A percentile compares a stretch with the other conserved stretches of the same genome.
Evolutionary conservation across 2,797 vertebrate species (phyloP).

Genomic region (Clamator glandarius): DNA sequence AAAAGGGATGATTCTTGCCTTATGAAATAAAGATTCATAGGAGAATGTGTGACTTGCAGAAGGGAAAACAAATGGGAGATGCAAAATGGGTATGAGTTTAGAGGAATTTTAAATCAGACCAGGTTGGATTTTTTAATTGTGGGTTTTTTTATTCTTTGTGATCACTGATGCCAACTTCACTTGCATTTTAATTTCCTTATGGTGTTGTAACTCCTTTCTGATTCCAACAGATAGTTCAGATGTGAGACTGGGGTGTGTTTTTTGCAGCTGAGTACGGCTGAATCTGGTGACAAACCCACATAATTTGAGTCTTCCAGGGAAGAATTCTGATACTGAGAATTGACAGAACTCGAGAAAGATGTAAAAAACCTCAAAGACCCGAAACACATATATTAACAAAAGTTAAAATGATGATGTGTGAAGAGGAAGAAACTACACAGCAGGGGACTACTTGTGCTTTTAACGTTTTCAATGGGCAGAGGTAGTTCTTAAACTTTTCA

Average conservation of each 20-base stretch:
- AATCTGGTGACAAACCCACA: neutral
- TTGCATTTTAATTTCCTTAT: neutral
- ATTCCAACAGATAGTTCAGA: neutral
- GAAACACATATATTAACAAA: neutral
- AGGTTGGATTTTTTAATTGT: neutral
- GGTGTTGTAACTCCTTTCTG: neutral
- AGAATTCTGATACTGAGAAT: neutral
- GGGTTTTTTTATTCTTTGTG: neutral
- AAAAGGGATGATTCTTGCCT: neutral
- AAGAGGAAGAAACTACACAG: neutral
- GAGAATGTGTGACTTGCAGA: neutral
- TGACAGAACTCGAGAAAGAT: neutral
- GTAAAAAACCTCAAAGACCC: neutral
- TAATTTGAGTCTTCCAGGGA: neutral
- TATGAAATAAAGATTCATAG: neutral
- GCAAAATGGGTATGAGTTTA: neutral
- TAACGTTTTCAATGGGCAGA: neutral
- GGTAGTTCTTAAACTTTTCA: neutral
- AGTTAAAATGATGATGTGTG: neutral
- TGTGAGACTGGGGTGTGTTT: too few species aligned
- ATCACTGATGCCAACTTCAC: neutral
- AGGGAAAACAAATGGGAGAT: neutral
- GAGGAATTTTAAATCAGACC: neutral
- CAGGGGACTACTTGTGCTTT: fast-evolving
- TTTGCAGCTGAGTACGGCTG: neutral